phyloP scores from a whole-genome alignment of 2,797 vertebrate species.

The Mustela erminea region DNA sequence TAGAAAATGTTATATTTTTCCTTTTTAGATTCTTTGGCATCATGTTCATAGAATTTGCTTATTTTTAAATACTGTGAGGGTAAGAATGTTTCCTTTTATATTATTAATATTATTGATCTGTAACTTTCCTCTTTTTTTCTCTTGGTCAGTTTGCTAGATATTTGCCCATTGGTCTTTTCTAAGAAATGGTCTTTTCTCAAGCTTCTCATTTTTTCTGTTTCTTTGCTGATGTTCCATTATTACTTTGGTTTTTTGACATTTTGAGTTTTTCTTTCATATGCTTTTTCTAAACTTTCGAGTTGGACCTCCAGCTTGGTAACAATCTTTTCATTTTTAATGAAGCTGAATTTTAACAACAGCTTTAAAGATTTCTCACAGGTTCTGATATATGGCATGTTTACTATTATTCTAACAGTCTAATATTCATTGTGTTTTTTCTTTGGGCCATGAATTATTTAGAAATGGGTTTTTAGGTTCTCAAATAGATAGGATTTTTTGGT shows the following conservation, averaged over 20 bases:
- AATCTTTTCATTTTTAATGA: slow-evolving; percentile 1
- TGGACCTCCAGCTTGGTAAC: not conserved
- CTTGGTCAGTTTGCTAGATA: not conserved
- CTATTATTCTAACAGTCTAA: slow-evolving; percentile 3
- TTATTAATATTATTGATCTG: not conserved
- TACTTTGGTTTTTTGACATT: slow-evolving; percentile 32
- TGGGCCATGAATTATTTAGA: slow-evolving; percentile 35
- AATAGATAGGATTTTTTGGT: not conserved
- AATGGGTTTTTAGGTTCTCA: slow-evolving; percentile 10
- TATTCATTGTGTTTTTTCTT: not conserved
- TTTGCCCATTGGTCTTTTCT: not conserved
- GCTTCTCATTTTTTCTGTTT: not conserved
- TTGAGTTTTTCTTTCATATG: not conserved
- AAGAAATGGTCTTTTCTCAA: not conserved
- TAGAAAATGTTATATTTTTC: not conserved
- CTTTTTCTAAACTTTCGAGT: not conserved
- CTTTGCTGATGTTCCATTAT: not conserved
- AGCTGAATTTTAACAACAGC: not conserved
- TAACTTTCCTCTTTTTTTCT: not conserved
- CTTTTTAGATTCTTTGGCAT: slow-evolving; percentile 8
- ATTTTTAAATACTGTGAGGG: not conserved
- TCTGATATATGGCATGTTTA: not conserved
- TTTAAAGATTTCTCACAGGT: not conserved
- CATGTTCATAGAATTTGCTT: slow-evolving; percentile 7
- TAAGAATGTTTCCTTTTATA: slow-evolving; percentile 27